These are phyloP conservation scores for Borostomias antarcticus DNA, from an alignment of 2,797 vertebrate species.

Conservation along the genomic window DNA sequence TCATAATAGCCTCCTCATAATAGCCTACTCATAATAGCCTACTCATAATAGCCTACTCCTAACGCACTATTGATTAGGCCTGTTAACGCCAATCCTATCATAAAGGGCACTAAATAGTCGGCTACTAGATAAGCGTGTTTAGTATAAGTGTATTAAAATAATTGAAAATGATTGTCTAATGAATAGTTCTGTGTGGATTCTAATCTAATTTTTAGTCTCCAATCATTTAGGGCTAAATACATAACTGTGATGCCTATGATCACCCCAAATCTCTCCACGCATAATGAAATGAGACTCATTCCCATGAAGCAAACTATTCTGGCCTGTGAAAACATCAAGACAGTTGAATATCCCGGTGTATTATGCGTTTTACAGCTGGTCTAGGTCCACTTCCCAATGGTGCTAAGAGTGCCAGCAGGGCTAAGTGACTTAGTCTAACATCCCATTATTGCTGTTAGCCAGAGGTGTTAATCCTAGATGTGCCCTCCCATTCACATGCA, in stretches of 20 bases:
- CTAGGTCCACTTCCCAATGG: slow-evolving; percentile 52
- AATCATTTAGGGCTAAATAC: background rate
- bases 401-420: slow-evolving; percentile 46
- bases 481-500: slow-evolving; percentile 47
- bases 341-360: slow-evolving; percentile 15
- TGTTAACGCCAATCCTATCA: too few relatives aligned
- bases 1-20: too few relatives aligned
- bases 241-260: background rate
- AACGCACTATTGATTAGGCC: too few relatives aligned
- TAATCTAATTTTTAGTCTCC: background rate
- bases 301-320: slow-evolving; percentile 41
- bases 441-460: slow-evolving; percentile 42
- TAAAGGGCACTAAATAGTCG: too few relatives aligned
- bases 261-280: slow-evolving; percentile 39
- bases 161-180: too few relatives aligned
- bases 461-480: slow-evolving; percentile 30
- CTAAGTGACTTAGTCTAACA: slow-evolving; percentile 50
- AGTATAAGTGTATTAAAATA: too few relatives aligned
- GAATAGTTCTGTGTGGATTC: background rate
- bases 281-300: slow-evolving; percentile 51
- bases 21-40: too few relatives aligned
- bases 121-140: too few relatives aligned
- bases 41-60: too few relatives aligned
- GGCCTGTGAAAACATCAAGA: slow-evolving; percentile 38
- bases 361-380: slow-evolving; percentile 45